Evolutionary conservation across 2,113 vertebrate genomes (phyloP), one percentile per base, ranked within the genome.

Genomic region (Syngnathus typhle): DNA sequence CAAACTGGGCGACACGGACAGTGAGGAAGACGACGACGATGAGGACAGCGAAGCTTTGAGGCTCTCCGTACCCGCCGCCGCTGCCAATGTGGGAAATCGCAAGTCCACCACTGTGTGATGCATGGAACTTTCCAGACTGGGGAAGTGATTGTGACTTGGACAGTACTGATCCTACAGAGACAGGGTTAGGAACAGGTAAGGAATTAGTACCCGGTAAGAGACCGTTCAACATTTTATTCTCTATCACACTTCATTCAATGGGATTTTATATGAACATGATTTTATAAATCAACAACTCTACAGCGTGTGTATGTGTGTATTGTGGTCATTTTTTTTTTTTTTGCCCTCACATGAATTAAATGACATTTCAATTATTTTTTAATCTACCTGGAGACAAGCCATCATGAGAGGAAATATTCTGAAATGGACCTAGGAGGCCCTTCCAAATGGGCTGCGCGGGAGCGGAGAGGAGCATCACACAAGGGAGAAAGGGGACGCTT

Each of bases 51-150:
- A 90, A 39, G 70, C 69, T 18, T 87, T 92, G 71, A 87, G 85
- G 39, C 87, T 89, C 59, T 85, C 76, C 5, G 19, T 85, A 58
- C 73, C 88, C 49, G 71, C 86, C 67, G 75, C 69, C 71, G 44
- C 71, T 82, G 16, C 27, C 12, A 36, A 36, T 11, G 55, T 58
- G 4, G 55, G 55, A 32, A 88, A 71, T 83, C 92, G 92, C 69
- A 92, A 92, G 84, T 92, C 95, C 82, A 98, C 96, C 81, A 91
- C 93, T 8, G 95, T 98, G 84, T 98, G 92, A 96, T 44, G 9
- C 1, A 43, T 19, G 59, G 38, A 38, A 38, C 27, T 60, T 39
- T 60, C 37, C 59, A 9, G 59, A 38, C 39, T 15, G 49, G 6
- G 23, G 55, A 55, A 10, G 9, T 43, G 41, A 9, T 43, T 43